Conservation (phyloP, 2,113 vertebrate genomes). For the Ochotona curzoniae region DNA sequence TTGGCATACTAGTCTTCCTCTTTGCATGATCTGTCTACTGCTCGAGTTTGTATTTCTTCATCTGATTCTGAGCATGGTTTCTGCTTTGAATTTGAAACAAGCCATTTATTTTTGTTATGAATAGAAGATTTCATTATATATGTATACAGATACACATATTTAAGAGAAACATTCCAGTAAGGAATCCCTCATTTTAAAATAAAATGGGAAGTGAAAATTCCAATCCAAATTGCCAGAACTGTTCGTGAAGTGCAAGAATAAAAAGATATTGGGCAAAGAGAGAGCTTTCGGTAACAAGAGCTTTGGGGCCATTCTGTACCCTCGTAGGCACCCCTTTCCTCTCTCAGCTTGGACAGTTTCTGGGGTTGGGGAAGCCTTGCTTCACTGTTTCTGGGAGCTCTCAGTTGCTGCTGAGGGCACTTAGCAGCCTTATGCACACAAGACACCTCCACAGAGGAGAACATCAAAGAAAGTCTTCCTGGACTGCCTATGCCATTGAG, state of each 20-base stretch:
- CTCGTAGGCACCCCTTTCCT: neutral
- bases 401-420: neutral
- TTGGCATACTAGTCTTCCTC: neutral
- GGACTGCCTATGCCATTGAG: neutral
- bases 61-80: neutral
- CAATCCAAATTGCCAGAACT: neutral
- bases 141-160: neutral
- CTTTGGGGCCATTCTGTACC: neutral
- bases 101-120: neutral
- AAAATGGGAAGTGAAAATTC: neutral
- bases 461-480: neutral
- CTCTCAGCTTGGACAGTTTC: neutral
- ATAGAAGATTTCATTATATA: neutral
- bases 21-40: neutral
- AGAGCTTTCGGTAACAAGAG: neutral
- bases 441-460: neutral
- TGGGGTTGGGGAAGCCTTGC: neutral
- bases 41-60: neutral
- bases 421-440: neutral
- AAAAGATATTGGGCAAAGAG: neutral
- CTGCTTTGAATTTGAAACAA: conserved; percentile 30
- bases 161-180: neutral
- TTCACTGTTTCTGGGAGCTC: neutral
- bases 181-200: conserved; percentile 15
- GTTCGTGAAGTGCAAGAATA: neutral